phyloP scores from a whole-genome alignment of 1,140 invertebrate species.

The Metopolophium dirhodum region DNA sequence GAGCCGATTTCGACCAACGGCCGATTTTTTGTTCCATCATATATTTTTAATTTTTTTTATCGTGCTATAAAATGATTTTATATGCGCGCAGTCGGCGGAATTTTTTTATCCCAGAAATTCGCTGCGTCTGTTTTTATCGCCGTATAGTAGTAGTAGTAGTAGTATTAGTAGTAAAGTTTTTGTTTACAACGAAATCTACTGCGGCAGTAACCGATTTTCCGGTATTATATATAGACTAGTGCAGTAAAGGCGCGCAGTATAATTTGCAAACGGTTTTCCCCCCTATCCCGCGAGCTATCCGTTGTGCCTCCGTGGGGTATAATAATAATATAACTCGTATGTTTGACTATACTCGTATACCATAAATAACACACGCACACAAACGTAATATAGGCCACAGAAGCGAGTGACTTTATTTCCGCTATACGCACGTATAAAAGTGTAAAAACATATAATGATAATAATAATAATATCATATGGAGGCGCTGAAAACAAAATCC shows the following conservation, averaged over 20 bases:
- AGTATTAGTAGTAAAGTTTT: not conserved
- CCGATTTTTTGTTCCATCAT: not conserved
- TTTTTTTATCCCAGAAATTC: not conserved
- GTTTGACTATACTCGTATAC: not conserved
- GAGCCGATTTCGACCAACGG: not conserved
- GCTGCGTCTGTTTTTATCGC: not conserved
- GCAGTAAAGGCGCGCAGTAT: not conserved
- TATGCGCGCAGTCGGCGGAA: not conserved
- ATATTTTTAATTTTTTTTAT: not conserved
- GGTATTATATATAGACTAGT: not conserved
- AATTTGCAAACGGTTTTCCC: not conserved
- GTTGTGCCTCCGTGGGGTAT: not conserved
- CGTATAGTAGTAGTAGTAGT: not conserved
- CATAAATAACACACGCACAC: not conserved
- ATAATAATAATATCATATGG: not conserved
- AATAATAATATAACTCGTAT: not conserved
- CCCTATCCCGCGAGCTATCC: not conserved
- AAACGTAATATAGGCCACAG: not conserved
- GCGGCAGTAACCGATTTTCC: not conserved
- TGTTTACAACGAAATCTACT: constrained; percentile 7
- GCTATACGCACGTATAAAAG: not conserved
- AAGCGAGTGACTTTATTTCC: not conserved
- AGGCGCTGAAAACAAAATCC: not conserved
- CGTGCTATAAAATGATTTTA: not conserved
- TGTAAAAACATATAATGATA: not conserved